These are phyloP conservation scores for Anoncus sp. DNA, from an alignment of 2,888 invertebrate species.

Conservation along the genomic window DNA sequence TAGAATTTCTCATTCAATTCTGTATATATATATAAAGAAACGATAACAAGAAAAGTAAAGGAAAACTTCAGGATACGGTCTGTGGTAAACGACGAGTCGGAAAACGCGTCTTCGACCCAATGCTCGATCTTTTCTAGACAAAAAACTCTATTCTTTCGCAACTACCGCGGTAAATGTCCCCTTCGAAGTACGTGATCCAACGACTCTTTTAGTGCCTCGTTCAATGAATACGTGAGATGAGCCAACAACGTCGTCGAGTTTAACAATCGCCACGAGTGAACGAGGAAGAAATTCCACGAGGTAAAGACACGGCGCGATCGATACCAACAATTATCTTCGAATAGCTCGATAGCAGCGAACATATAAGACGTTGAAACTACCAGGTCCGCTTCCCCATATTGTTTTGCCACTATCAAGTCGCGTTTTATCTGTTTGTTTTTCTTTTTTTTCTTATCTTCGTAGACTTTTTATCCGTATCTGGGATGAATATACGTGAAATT, in stretches of 20 bases:
- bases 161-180: constrained; percentile 16
- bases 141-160: constrained; percentile 6
- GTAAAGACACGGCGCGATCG: not conserved
- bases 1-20: not conserved
- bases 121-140: constrained; percentile 11
- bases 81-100: not conserved
- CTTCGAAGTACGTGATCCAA: constrained; percentile 46
- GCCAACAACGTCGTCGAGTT: constrained; percentile 20
- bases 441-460: not conserved
- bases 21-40: not conserved
- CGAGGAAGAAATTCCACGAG: not conserved
- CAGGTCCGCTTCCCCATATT: not conserved
- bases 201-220: constrained; percentile 52
- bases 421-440: not conserved
- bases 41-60: too few relatives aligned
- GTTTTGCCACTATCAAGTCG: not conserved
- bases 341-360: not conserved
- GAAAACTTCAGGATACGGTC: too few relatives aligned
- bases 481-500: not conserved
- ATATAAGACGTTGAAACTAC: constrained; percentile 5
- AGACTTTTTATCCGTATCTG: not conserved
- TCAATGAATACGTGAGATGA: constrained; percentile 58
- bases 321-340: constrained; percentile 34
- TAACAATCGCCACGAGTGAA: not conserved
- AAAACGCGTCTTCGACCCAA: constrained; percentile 9